A percentile compares a stretch with the other conserved stretches of the same genome.
Evolutionary conservation across 1,140 invertebrate species (phyloP).

Genomic region (Papilio dardanus): DNA sequence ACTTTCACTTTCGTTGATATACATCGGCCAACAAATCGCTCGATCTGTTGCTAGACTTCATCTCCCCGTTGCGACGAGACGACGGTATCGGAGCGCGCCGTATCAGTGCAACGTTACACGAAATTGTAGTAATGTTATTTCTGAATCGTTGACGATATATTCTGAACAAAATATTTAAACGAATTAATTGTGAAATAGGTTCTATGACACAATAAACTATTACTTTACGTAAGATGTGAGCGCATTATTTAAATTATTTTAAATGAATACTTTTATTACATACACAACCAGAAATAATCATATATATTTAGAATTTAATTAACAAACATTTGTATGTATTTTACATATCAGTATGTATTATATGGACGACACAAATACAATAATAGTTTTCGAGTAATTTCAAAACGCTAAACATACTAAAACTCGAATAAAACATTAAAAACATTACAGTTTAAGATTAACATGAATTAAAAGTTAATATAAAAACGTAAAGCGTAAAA

Average conservation of each 20-base stretch:
- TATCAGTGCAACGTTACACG: neutral
- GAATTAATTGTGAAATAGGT: neutral
- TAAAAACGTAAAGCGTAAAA: constrained; percentile 41
- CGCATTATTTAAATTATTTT: neutral
- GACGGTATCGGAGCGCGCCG: neutral
- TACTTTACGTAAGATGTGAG: neutral
- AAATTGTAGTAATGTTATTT: neutral
- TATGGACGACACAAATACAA: constrained; percentile 2
- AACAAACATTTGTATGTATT: neutral
- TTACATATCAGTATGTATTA: neutral
- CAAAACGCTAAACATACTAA: neutral
- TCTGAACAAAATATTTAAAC: neutral
- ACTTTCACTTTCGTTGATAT: constrained; percentile 24
- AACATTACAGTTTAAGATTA: neutral
- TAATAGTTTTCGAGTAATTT: neutral
- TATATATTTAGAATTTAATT: neutral
- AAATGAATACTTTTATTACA: neutral
- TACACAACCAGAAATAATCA: neutral
- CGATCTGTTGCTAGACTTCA: constrained; percentile 17
- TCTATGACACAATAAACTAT: constrained; percentile 35
- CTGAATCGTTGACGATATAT: neutral
- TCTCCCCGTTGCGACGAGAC: neutral
- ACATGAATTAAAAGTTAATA: constrained; percentile 36
- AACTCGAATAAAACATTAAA: neutral
- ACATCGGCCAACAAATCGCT: constrained; percentile 16